Conservation (phyloP, 92 coral and sea anemone species). For the Palythoa caribaeorum region DNA sequence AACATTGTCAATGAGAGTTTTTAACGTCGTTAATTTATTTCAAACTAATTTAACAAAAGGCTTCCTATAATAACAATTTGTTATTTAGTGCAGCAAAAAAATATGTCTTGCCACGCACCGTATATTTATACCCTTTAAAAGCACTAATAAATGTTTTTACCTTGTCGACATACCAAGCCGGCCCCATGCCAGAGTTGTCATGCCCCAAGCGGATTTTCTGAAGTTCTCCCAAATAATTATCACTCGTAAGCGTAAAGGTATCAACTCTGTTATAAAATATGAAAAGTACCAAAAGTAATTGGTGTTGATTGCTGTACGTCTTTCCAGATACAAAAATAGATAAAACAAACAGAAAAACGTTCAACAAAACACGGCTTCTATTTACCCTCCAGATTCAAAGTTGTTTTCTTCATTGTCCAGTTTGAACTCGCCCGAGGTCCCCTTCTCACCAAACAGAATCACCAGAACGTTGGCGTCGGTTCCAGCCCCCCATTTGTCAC, state of each 20-base stretch:
- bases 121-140: neutral
- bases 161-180: neutral
- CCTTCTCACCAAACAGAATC: constrained; percentile 88
- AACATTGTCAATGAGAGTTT: too few relatives aligned
- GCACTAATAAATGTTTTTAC: neutral
- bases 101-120: neutral
- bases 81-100: neutral
- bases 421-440: constrained; percentile 75
- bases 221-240: constrained; percentile 31
- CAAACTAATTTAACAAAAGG: too few relatives aligned
- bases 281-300: neutral
- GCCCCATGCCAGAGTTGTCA: constrained; percentile 35
- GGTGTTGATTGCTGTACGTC: neutral
- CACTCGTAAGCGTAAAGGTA: constrained; percentile 36
- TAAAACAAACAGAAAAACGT: neutral
- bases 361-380: neutral
- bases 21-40: too few relatives aligned
- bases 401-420: constrained; percentile 83
- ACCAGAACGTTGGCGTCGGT: constrained; percentile 89
- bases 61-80: neutral
- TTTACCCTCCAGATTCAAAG: constrained; percentile 69
- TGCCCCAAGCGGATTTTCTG: constrained; percentile 46
- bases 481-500: constrained; percentile 82
- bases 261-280: constrained; percentile 3
- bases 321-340: neutral